Evolutionary conservation across 1,140 invertebrate species (phyloP), one percentile per base, ranked within the genome.

Genomic region (Dryas iulia): DNA sequence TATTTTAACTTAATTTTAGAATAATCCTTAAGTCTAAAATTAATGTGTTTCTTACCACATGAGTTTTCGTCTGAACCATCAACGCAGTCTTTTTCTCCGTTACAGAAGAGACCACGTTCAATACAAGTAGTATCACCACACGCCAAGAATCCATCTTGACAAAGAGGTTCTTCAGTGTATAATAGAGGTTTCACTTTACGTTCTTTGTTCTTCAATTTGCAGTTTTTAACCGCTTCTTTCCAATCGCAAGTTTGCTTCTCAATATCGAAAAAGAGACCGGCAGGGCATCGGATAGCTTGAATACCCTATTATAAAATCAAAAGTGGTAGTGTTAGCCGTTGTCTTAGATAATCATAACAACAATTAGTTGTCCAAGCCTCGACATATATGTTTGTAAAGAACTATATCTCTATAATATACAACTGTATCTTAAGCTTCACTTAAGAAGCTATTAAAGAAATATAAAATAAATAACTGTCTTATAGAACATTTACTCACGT

Each of bases 241-340:
- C 97, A 98, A 84, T 98, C 97, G 84, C 97, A 98, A 2, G 97
- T 98, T 91, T 98, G 98, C 88, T 98, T 98, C 82, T 98, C 97
- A 78, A 98, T 98, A 85, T 98, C 97, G 91, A 98, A 98, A 84
- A 95, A 98, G 66, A 98, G 92, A 90, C 97, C 97, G 59, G 97
- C 97, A 14, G 97, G 97, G 87, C 98, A 98, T 84, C 97, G 94
- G 78, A 98, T 97, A 18, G 97, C 97, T 94, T 98, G 97, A 26
- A 98, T 94, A 77, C 97, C 97, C 95, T 96, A 85, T 89, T 74
- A 72, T 73, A 66, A 14, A 57, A 52, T 18, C 10, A 2, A 21
- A 47, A 47, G 21, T 47, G 0, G 10, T 39, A 14, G 5, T 47
- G 21, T 47, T 47, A 47, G 7, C 14, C 7, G 7, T 47, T 21